Evolutionary conservation across 2,113 vertebrate genomes (phyloP).

Genomic region (Brachirus orientalis): DNA sequence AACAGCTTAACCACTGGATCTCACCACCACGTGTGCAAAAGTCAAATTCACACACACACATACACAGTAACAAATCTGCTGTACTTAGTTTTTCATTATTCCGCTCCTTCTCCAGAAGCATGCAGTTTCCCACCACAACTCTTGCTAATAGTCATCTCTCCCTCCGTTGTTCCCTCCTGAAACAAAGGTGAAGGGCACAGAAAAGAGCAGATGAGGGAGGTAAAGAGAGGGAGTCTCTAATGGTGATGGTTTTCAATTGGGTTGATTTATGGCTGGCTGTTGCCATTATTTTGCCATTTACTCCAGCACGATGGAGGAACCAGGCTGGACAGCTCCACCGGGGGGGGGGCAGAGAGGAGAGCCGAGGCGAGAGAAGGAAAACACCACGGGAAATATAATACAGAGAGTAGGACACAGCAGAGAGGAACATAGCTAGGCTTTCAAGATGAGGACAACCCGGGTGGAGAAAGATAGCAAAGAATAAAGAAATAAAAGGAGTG

Average conservation of each 20-base stretch:
- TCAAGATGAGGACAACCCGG: slow-evolving; percentile 51
- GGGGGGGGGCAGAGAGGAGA: background rate
- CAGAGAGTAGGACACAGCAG: slow-evolving; percentile 8
- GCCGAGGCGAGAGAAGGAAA: slow-evolving; percentile 3
- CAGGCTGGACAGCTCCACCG: slow-evolving; percentile 45
- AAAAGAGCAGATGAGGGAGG: slow-evolving; percentile 55
- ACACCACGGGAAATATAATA: slow-evolving; percentile 17
- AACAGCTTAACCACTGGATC: slow-evolving; percentile 31
- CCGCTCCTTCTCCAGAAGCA: slow-evolving; percentile 30
- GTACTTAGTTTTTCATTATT: slow-evolving; percentile 32
- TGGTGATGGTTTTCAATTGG: slow-evolving; percentile 72
- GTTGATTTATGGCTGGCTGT: slow-evolving; percentile 73
- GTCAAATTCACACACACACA: slow-evolving; percentile 22
- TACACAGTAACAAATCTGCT: background rate
- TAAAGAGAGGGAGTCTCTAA: slow-evolving; percentile 50
- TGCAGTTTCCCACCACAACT: slow-evolving; percentile 20
- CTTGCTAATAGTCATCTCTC: slow-evolving; percentile 33
- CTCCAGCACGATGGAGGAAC: slow-evolving; percentile 46
- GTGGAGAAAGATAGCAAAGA: slow-evolving; percentile 26
- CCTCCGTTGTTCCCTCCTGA: slow-evolving; percentile 39
- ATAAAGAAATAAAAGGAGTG: slow-evolving; percentile 35
- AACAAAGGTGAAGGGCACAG: slow-evolving; percentile 75
- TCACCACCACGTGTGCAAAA: slow-evolving; percentile 13
- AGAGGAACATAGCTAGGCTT: slow-evolving; percentile 9
- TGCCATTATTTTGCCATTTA: slow-evolving; percentile 73